These are phyloP conservation scores for Rachycentron canadum DNA, from an alignment of 2,797 vertebrate genomes.

Conservation along the genomic window DNA sequence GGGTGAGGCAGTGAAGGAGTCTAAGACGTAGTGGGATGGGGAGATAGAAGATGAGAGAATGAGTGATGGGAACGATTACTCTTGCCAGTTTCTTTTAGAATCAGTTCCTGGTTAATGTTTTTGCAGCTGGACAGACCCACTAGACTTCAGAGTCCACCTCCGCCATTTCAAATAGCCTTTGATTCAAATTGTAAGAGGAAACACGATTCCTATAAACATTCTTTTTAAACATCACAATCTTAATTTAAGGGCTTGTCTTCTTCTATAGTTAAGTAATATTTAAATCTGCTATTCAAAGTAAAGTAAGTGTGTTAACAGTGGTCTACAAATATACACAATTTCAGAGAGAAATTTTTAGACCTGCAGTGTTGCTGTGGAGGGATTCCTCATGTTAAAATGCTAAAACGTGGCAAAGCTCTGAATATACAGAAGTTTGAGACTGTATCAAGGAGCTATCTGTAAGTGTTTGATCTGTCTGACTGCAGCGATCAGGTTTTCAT, in stretches of 20 bases:
- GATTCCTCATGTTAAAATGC: conserved; percentile 7
- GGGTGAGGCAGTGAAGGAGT: conserved; percentile 70
- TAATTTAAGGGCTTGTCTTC: not conserved
- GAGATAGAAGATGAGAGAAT: conserved; percentile 55
- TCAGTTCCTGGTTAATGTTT: conserved; percentile 49
- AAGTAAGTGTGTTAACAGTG: not conserved
- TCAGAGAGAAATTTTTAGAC: conserved; percentile 6
- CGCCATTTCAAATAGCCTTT: not conserved
- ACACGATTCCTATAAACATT: not conserved
- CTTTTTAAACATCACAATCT: conserved; percentile 4
- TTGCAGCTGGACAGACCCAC: conserved; percentile 49
- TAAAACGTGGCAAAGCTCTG: conserved; percentile 44
- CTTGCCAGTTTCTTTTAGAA: conserved; percentile 60
- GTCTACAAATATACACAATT: not conserved
- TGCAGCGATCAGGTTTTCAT: conserved; percentile 15
- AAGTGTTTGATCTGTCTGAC: conserved; percentile 28
- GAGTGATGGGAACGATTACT: conserved; percentile 62
- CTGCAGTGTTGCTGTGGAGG: conserved; percentile 17
- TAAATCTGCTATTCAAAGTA: not conserved
- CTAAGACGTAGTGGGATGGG: conserved; percentile 59
- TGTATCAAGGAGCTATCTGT: conserved; percentile 6
- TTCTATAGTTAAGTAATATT: conserved; percentile 4
- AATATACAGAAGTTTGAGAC: conserved; percentile 20
- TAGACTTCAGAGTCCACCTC: conserved; percentile 14
- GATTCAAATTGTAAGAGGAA: not conserved